Percentiles rank a stretch among this genome's conserved stretches.
Conservation (phyloP, 2,797 vertebrate species). For the Artibeus jamaicensis region DNA sequence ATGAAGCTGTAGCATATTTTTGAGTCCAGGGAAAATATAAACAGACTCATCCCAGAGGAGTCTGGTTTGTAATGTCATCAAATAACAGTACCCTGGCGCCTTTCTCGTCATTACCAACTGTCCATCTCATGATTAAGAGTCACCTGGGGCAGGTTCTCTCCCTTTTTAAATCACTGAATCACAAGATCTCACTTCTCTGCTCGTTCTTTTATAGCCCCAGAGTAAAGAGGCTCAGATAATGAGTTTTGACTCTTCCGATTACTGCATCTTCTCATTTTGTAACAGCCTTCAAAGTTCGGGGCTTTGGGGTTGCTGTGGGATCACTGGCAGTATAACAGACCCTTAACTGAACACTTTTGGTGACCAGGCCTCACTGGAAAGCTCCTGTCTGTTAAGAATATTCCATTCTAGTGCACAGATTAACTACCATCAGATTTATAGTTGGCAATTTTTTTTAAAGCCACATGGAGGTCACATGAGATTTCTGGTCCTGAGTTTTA, state of each 20-base stretch:
- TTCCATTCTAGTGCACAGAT: not conserved
- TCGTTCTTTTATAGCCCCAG: not conserved
- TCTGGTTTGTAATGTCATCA: not conserved
- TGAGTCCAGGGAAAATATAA: constrained; percentile 41
- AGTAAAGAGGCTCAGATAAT: not conserved
- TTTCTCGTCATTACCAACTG: not conserved
- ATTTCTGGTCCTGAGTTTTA: not conserved
- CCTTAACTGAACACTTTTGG: not conserved
- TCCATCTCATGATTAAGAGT: not conserved
- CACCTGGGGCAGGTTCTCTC: not conserved
- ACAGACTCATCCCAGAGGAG: constrained; percentile 15
- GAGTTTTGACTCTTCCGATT: not conserved
- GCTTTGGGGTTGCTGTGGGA: not conserved
- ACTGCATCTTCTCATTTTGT: not conserved
- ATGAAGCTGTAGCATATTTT: constrained; percentile 32
- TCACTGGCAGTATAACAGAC: not conserved
- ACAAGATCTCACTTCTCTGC: not conserved
- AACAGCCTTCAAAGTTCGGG: not conserved
- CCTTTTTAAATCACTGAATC: not conserved
- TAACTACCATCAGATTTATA: not conserved
- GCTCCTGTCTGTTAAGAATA: not conserved
- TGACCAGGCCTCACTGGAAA: not conserved
- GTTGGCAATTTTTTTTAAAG: too few species aligned
- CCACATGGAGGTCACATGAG: not conserved
- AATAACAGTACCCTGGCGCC: not conserved